Percentiles rank a stretch among this genome's conserved stretches.
phyloP scores from a whole-genome alignment of 2,797 vertebrate genomes.

The Spinus pinus region DNA sequence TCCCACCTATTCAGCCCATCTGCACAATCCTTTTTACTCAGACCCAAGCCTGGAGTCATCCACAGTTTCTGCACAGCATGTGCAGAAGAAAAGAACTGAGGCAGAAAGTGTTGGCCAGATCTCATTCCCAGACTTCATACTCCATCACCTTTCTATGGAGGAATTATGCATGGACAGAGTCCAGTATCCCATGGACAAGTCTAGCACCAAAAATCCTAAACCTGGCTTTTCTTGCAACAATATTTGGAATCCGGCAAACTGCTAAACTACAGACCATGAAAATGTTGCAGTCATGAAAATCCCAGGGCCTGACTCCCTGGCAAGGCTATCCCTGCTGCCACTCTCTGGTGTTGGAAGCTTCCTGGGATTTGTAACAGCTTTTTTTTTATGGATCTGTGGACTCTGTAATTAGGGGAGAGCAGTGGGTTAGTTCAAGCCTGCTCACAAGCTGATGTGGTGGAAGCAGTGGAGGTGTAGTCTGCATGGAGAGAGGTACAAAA shows the following conservation, averaged over 20 bases:
- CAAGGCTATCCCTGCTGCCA: background rate
- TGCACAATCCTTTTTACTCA: background rate
- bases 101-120: background rate
- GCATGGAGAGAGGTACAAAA: background rate
- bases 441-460: background rate
- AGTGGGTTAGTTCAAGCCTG: background rate
- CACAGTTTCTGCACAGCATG: background rate
- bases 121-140: background rate
- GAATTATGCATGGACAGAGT: background rate
- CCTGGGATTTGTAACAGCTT: background rate
- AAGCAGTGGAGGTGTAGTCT: background rate
- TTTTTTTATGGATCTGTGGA: background rate
- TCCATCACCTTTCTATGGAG: background rate
- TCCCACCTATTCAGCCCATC: background rate
- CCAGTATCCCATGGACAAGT: background rate
- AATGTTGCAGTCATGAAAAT: background rate
- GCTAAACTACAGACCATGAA: background rate
- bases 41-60: background rate
- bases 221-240: background rate
- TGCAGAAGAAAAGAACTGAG: background rate
- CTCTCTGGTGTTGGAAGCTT: rapidly evolving
- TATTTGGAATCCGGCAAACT: background rate
- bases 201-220: background rate
- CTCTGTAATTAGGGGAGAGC: background rate
- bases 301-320: background rate